Evolutionary conservation across 1,140 invertebrate species (phyloP).

Genomic region (Drosophila guanche): DNA sequence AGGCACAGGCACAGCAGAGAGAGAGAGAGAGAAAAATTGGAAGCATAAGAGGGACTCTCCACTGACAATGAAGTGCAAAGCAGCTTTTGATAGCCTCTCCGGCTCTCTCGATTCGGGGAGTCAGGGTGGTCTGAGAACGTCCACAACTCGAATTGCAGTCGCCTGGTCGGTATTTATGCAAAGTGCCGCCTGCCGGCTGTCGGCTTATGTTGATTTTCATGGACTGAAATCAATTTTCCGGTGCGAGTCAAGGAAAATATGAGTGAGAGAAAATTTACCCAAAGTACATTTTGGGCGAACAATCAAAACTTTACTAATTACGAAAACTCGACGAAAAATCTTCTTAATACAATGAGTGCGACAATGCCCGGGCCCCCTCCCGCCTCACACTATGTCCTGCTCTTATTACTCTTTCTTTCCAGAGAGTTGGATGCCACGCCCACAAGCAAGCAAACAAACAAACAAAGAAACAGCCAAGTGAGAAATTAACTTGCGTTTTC

Average conservation of each 20-base stretch:
- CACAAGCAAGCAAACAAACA: conserved; percentile 2
- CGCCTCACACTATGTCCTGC: no score
- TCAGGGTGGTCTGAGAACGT: neutral
- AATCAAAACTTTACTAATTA: conserved; percentile 82
- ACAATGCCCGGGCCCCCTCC: conserved; percentile 25
- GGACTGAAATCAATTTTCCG: conserved; percentile 65
- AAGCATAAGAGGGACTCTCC: neutral
- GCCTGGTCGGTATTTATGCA: conserved; percentile 58
- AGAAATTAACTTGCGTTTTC: conserved; percentile 81
- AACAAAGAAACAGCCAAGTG: conserved; percentile 60
- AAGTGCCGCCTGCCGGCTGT: conserved; percentile 63
- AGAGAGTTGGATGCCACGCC: conserved; percentile 4
- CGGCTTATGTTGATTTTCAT: conserved; percentile 71
- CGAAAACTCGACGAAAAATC: conserved; percentile 79
- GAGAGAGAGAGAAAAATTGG: no score
- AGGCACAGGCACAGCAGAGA: no score
- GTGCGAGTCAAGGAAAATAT: conserved; percentile 28
- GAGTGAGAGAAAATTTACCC: conserved; percentile 32
- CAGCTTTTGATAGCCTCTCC: conserved; percentile 60
- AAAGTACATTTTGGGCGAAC: conserved; percentile 61
- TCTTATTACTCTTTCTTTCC: no score
- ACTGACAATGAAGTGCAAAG: conserved; percentile 70
- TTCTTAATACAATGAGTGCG: conserved; percentile 78
- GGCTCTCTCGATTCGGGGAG: conserved; percentile 25
- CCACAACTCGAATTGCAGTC: conserved; percentile 1